These are phyloP conservation scores for Typhlichthys eigenmanni DNA, from an alignment of 2,797 vertebrate species.

Conservation along the genomic window DNA sequence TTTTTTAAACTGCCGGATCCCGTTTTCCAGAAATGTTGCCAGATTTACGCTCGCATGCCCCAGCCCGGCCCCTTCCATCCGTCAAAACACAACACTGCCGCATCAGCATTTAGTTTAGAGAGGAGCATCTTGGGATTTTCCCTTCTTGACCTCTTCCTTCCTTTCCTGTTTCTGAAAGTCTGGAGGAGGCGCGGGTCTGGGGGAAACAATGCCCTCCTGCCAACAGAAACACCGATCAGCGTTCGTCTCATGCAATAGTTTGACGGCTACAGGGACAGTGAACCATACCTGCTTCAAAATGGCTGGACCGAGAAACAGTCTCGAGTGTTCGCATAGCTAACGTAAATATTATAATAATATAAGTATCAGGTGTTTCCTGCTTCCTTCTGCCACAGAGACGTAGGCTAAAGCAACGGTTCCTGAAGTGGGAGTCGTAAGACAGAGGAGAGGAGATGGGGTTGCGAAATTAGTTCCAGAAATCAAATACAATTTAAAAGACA, in stretches of 20 bases:
- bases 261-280: neutral
- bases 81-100: slow-evolving; percentile 37
- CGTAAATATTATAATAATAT: slow-evolving; percentile 5
- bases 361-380: slow-evolving; percentile 19
- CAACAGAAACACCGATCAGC: slow-evolving; percentile 62
- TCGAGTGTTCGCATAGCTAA: no score
- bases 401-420: neutral
- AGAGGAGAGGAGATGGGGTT: no score
- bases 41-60: slow-evolving; percentile 13
- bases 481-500: no score
- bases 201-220: slow-evolving; percentile 25
- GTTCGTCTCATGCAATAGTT: slow-evolving; percentile 40
- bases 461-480: no score
- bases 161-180: slow-evolving; percentile 39
- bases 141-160: slow-evolving; percentile 44
- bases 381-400: neutral
- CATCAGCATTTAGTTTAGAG: slow-evolving; percentile 53
- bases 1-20: slow-evolving; percentile 1
- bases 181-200: neutral
- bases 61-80: slow-evolving; percentile 35
- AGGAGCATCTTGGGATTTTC: slow-evolving; percentile 56
- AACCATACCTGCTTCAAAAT: no score
- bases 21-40: slow-evolving; percentile 38
- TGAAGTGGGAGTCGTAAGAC: no score
- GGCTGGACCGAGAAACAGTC: no score